Percentiles rank a stretch among this genome's conserved stretches.
Conservation (phyloP, 92 coral and sea anemone species). For the Zoanthus gigantus region DNA sequence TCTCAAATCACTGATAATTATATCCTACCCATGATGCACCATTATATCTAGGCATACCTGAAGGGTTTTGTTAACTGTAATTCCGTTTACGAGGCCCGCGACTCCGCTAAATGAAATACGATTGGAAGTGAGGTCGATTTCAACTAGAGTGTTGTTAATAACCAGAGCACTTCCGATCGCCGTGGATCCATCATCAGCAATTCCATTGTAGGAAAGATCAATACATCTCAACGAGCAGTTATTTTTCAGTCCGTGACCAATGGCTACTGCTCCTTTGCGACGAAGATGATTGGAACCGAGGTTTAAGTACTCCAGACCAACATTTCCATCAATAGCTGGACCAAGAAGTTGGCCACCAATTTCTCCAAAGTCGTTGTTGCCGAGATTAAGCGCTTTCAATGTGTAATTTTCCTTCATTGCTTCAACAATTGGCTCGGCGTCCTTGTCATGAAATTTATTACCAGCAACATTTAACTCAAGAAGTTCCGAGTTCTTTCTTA, state of each 20-base stretch:
- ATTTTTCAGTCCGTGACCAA: constrained; percentile 77
- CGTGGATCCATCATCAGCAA: constrained; percentile 94
- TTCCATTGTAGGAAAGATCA: constrained; percentile 96
- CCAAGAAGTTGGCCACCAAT: constrained; percentile 90
- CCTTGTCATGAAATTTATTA: constrained; percentile 81
- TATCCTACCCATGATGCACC: no score
- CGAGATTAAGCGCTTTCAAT: constrained; percentile 84
- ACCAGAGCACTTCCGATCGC: constrained; percentile 81
- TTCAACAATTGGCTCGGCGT: constrained; percentile 92
- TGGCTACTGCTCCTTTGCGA: constrained; percentile 84
- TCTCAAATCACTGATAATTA: no score
- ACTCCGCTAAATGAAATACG: constrained; percentile 84
- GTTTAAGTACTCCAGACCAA: constrained; percentile 88
- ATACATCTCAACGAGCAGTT: constrained; percentile 87
- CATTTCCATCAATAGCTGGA: constrained; percentile 91
- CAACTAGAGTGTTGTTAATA: constrained; percentile 77
- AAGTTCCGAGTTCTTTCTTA: constrained; percentile 84
- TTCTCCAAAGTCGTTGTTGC: constrained; percentile 85
- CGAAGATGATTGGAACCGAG: constrained; percentile 94
- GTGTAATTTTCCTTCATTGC: constrained; percentile 93
- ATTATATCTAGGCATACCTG: constrained; percentile 53
- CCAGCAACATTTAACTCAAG: constrained; percentile 86
- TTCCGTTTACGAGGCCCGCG: constrained; percentile 70
- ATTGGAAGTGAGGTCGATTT: constrained; percentile 85
- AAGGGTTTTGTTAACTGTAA: constrained; percentile 73